Evolutionary conservation across 2,113 vertebrate species (phyloP).

Genomic region (Sphyrna mokarran): DNA sequence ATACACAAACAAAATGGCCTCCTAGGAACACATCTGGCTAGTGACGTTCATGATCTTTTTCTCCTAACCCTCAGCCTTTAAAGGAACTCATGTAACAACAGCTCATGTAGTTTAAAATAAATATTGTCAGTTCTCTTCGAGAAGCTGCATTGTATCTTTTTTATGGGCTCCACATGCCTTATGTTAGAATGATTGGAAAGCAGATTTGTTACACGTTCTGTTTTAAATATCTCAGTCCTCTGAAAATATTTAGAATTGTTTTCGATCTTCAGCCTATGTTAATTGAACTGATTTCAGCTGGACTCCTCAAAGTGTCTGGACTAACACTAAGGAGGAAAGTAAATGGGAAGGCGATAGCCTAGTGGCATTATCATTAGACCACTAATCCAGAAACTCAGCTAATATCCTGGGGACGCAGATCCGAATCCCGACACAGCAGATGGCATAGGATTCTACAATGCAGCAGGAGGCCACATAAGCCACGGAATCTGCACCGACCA

Average conservation of each 20-base stretch:
- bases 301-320: background rate
- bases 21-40: conserved; percentile 32
- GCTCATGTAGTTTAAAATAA: conserved; percentile 17
- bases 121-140: conserved; percentile 8
- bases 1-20: conserved; percentile 27
- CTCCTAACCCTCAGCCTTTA: background rate
- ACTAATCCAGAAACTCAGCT: no score
- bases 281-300: background rate
- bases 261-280: background rate
- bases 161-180: conserved; percentile 16
- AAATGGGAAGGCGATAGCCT: no score
- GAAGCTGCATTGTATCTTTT: conserved; percentile 22
- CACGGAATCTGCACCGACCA: no score
- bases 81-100: background rate
- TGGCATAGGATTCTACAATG: no score
- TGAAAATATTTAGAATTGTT: background rate
- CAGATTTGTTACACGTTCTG: background rate
- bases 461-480: no score
- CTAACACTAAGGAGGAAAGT: background rate
- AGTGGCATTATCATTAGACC: no score
- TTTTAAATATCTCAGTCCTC: background rate
- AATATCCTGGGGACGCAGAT: no score
- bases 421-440: no score
- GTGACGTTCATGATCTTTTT: background rate
- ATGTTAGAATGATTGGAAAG: conserved; percentile 6